Percentiles rank a stretch among this genome's conserved stretches.
Conservation (phyloP, 2,888 invertebrate species). For the Coenonympha glycerion region DNA sequence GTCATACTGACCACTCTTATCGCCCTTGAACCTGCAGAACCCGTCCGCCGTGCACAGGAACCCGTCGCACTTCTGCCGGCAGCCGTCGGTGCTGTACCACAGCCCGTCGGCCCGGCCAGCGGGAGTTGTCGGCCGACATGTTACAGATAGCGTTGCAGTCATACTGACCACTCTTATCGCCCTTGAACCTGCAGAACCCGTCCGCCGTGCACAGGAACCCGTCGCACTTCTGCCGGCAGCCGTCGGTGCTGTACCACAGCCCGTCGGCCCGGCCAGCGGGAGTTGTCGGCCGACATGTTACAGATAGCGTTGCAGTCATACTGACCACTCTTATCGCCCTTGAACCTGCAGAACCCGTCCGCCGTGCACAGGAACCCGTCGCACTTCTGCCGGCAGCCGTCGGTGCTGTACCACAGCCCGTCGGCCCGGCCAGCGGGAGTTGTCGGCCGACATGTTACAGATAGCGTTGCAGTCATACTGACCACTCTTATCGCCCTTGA, state of each 20-base stretch:
- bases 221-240: slow-evolving; percentile 66
- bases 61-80: slow-evolving; percentile 73
- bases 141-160: slow-evolving; percentile 70
- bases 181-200: slow-evolving; percentile 69
- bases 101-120: slow-evolving; percentile 58
- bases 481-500: slow-evolving; percentile 51
- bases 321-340: too few relatives aligned
- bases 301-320: slow-evolving; percentile 72
- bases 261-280: slow-evolving; percentile 57
- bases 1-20: too few relatives aligned
- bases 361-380: slow-evolving; percentile 82
- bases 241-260: slow-evolving; percentile 59
- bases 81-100: slow-evolving; percentile 58
- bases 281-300: slow-evolving; percentile 61
- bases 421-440: slow-evolving; percentile 56
- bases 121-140: slow-evolving; percentile 59
- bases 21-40: slow-evolving; percentile 61
- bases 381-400: slow-evolving; percentile 62
- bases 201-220: slow-evolving; percentile 84
- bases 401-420: slow-evolving; percentile 63
- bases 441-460: slow-evolving; percentile 62
- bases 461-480: slow-evolving; percentile 66
- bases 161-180: too few relatives aligned
- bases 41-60: slow-evolving; percentile 84
- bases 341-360: slow-evolving; percentile 75